Percentiles rank a stretch among this genome's conserved stretches.
These are phyloP conservation scores for Teleiodes luculella DNA, from an alignment of 2,888 invertebrate genomes.

Conservation along the genomic window DNA sequence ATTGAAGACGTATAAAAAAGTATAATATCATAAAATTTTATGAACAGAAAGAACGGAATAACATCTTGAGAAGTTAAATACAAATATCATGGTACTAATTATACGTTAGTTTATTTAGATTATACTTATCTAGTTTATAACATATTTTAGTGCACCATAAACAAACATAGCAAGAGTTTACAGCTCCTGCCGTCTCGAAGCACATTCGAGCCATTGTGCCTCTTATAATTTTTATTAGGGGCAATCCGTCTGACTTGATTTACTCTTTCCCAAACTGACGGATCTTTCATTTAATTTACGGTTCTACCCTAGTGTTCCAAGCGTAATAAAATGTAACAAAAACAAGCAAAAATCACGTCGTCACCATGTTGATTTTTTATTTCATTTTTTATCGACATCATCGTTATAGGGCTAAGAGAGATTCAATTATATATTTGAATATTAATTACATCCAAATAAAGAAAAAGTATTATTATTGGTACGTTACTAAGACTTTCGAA, in stretches of 20 bases:
- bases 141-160: constrained; percentile 77
- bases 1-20: constrained; percentile 37
- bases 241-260: constrained; percentile 78
- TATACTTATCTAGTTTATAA: constrained; percentile 78
- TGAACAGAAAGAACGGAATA: constrained; percentile 23
- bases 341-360: constrained; percentile 70
- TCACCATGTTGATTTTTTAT: constrained; percentile 34
- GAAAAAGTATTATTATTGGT: too few relatives aligned
- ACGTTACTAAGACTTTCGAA: too few relatives aligned
- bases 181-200: constrained; percentile 71
- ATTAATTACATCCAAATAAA: too few relatives aligned
- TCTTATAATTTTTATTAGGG: constrained; percentile 79
- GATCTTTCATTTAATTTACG: constrained; percentile 77
- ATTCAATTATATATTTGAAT: too few relatives aligned
- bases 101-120: constrained; percentile 74
- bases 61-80: constrained; percentile 45
- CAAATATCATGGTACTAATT: constrained; percentile 69
- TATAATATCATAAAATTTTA: constrained; percentile 47
- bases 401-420: constrained; percentile 22
- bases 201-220: constrained; percentile 75
- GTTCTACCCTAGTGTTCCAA: constrained; percentile 68
- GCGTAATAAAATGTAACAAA: constrained; percentile 70
- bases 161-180: constrained; percentile 77
- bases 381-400: constrained; percentile 13
- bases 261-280: constrained; percentile 78